Conservation (phyloP, 2,113 vertebrate species). For the Pogonocichla stellata region DNA sequence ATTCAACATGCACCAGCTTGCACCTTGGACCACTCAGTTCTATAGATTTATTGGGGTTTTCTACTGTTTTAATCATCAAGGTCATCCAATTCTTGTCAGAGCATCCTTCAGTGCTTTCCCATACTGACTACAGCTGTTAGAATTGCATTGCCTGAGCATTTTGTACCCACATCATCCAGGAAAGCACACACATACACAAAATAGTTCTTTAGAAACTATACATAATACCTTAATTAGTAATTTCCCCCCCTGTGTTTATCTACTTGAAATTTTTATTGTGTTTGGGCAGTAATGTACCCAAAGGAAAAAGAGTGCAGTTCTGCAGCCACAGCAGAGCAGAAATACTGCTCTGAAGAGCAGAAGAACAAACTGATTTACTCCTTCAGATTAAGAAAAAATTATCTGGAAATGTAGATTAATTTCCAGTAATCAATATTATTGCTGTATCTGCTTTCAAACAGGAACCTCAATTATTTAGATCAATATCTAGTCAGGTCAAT, state of each 20-base stretch:
- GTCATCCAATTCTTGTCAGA: background rate
- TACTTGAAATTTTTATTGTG: background rate
- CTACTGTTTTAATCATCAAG: background rate
- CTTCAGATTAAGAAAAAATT: background rate
- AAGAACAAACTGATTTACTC: background rate
- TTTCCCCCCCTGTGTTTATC: background rate
- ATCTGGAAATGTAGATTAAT: background rate
- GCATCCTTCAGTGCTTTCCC: background rate
- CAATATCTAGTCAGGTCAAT: background rate
- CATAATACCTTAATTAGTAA: background rate
- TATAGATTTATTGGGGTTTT: background rate
- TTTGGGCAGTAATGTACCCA: background rate
- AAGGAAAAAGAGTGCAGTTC: background rate
- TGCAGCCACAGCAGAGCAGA: background rate
- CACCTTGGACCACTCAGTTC: background rate
- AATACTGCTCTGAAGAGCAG: background rate
- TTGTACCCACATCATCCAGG: background rate
- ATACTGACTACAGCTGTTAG: background rate
- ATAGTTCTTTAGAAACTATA: background rate
- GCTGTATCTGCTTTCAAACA: background rate
- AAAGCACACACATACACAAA: background rate
- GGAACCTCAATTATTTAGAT: background rate
- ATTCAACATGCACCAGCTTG: background rate
- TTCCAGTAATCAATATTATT: background rate
- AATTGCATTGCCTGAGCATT: background rate